phyloP scores from a whole-genome alignment of 2,113 vertebrate genomes.

The Cryptoleucopteryx plumbea region DNA sequence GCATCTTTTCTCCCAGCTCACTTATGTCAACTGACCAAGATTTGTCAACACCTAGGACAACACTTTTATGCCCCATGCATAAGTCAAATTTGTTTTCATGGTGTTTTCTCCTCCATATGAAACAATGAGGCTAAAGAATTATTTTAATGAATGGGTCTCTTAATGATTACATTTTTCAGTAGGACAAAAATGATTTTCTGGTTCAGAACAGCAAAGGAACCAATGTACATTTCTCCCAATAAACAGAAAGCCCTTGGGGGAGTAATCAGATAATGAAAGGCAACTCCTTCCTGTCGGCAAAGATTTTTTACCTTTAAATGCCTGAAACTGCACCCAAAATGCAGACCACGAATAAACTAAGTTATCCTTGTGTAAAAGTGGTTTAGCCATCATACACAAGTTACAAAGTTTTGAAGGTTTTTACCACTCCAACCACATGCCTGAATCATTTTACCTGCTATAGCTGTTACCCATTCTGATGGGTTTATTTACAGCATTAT shows the following conservation, averaged over 20 bases:
- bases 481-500: neutral
- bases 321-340: neutral
- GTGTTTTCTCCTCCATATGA: neutral
- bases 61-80: neutral
- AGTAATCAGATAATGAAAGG: neutral
- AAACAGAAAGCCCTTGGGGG: rapidly evolving
- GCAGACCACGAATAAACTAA: neutral
- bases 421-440: neutral
- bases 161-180: neutral
- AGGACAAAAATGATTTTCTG: neutral
- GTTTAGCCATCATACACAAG: neutral
- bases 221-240: neutral
- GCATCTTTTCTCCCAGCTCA: neutral
- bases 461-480: neutral
- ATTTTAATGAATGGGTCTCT: neutral
- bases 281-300: neutral
- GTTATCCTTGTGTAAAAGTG: neutral
- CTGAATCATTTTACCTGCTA: neutral
- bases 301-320: neutral
- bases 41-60: neutral
- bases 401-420: neutral
- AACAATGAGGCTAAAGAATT: neutral
- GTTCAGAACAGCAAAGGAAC: neutral
- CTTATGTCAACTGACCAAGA: neutral
- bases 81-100: neutral